Evolutionary conservation across 2,888 invertebrate species (phyloP).

Genomic region (Phortica magna): DNA sequence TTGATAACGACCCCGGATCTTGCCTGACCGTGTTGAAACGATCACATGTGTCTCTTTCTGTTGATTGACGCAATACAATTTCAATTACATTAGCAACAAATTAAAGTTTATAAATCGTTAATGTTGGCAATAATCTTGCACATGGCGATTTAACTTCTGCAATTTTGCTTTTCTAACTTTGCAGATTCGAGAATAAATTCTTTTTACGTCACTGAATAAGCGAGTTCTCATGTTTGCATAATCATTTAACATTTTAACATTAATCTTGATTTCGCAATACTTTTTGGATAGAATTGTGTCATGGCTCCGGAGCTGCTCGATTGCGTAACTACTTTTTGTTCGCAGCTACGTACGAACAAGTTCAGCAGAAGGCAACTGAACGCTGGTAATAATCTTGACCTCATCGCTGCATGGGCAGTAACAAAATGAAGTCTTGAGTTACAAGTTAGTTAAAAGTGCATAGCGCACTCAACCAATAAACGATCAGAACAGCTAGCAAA

Average conservation of each 20-base stretch:
- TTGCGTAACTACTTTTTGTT: conserved; percentile 51
- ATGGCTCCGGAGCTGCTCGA: conserved; percentile 44
- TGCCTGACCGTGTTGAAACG: conserved; percentile 73
- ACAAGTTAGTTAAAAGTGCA: not conserved
- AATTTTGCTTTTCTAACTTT: not conserved
- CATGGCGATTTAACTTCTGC: too few relatives aligned
- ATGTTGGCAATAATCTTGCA: too few relatives aligned
- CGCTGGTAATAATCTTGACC: conserved; percentile 20
- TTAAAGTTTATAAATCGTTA: too few relatives aligned
- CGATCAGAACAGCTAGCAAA: too few relatives aligned
- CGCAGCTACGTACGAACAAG: not conserved
- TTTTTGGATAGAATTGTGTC: conserved; percentile 49
- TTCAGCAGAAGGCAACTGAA: conserved; percentile 12
- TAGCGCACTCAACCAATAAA: not conserved
- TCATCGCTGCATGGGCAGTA: not conserved
- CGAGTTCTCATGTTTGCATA: conserved; percentile 49
- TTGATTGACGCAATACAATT: conserved; percentile 3
- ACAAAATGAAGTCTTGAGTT: not conserved
- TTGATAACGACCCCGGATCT: conserved; percentile 74
- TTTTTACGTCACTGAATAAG: not conserved
- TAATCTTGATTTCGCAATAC: conserved; percentile 47
- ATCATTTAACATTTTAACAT: conserved; percentile 55
- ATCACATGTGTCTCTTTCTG: conserved; percentile 76
- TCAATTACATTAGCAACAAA: not conserved
- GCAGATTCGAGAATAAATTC: not conserved